phyloP scores from a whole-genome alignment of 2,113 vertebrate species.

The Macquaria australasica region DNA sequence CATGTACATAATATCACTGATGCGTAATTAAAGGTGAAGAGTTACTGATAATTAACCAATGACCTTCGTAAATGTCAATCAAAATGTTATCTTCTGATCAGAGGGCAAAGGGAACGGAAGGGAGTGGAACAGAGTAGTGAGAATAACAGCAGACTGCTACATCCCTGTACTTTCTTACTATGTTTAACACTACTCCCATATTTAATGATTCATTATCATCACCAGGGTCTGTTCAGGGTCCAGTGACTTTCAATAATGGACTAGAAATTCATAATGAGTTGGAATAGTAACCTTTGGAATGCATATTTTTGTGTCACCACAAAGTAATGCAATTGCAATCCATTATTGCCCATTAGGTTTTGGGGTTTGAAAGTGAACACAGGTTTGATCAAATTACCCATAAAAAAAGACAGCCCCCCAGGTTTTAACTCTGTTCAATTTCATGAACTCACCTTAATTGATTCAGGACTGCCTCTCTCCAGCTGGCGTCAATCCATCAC shows the following conservation, averaged over 20 bases:
- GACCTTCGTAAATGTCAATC: constrained; percentile 82
- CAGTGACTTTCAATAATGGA: constrained; percentile 27
- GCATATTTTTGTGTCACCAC: constrained; percentile 43
- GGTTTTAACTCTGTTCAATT: constrained; percentile 74
- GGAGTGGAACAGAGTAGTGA: constrained; percentile 17
- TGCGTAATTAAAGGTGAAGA: constrained; percentile 77
- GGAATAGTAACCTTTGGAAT: constrained; percentile 36
- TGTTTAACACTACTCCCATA: constrained; percentile 5
- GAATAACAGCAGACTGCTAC: not conserved
- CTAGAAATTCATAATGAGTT: constrained; percentile 32
- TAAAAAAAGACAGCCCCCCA: constrained; percentile 38
- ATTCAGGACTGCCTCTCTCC: constrained; percentile 80
- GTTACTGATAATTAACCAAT: constrained; percentile 76
- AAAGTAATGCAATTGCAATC: constrained; percentile 55
- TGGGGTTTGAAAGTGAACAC: constrained; percentile 50
- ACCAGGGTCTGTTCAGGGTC: constrained; percentile 17
- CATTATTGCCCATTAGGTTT: constrained; percentile 57
- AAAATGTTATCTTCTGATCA: constrained; percentile 76
- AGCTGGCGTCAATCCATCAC: constrained; percentile 83
- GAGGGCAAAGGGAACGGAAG: constrained; percentile 46
- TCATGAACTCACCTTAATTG: constrained; percentile 81
- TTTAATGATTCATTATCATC: constrained; percentile 27
- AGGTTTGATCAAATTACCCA: constrained; percentile 75
- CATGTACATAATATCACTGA: constrained; percentile 64
- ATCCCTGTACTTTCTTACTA: constrained; percentile 5